Evolutionary conservation across 1,140 invertebrate genomes (phyloP), one percentile per base, ranked within the genome.

Genomic region (Orussus abietinus): DNA sequence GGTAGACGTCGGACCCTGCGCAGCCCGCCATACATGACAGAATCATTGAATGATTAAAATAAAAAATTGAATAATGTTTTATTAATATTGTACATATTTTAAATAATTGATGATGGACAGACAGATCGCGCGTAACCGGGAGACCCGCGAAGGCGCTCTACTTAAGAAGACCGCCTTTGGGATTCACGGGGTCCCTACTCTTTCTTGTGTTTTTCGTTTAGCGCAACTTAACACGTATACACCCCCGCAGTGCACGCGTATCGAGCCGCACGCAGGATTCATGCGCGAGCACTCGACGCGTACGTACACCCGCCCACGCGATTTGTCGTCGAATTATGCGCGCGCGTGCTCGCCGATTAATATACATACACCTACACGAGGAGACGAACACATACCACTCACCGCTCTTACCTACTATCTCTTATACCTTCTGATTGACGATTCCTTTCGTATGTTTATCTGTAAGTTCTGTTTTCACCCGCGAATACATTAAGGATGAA

Each of bases 31-130:
- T 31, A 33, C 35, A 42, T 41, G 42, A 55, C 48, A 53, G 49
- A 62, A 61, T 56, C 49, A 64, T 52, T 60, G 53, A 55, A 57
- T 48, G 53, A 62, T 61, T 59, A 49, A 53, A 51, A 42, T 45
- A 53, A 47, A 41, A 55, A 55, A 52, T 53, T 57, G 53, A 65
- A 59, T 61, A 61, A 67, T 59, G 64, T 71, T 71, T 67, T 67
- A 69, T 64, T 69, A 69, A 69, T 64, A 67, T 62, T 69, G 64
- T 69, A 69, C 45, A 69, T 69, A 69, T 67, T 69, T 67, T 67
- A 66, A 66, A 70, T 69, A 66, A 64, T 66, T 63, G 64, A 65
- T 59, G 38, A 62, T 53, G 58, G 47, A 58, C 51, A 64, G 55
- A 55, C 51, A 57, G 51, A 61, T 62, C 46, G 54, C 51, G 53